Conservation (phyloP, 1,140 invertebrate genomes). For the Luehdorfia chinensis region DNA sequence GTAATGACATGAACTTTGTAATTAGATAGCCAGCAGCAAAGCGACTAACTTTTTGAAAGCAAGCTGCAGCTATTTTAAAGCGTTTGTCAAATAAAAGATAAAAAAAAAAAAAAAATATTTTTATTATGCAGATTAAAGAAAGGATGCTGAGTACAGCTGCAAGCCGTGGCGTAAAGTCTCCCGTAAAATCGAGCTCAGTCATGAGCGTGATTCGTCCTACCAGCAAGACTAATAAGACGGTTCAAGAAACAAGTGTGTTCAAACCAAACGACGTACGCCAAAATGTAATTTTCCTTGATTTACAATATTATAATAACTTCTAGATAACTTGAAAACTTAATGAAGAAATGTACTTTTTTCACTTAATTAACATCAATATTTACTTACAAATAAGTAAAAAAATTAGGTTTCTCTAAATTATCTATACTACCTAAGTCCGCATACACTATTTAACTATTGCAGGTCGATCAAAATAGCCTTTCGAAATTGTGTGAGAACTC, state of each 20-base stretch:
- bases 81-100: no score
- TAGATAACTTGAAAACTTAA: background rate
- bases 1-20: no score
- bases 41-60: no score
- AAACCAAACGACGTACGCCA: conserved; percentile 24
- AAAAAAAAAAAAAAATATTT: no score
- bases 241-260: conserved; percentile 11
- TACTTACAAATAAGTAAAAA: background rate
- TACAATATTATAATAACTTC: background rate
- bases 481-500: conserved; percentile 60
- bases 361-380: no score
- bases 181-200: conserved; percentile 35
- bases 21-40: no score
- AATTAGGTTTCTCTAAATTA: background rate
- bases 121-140: conserved; percentile 56
- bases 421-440: background rate
- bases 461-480: conserved; percentile 50
- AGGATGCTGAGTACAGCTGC: conserved; percentile 59
- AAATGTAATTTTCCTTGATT: conserved; percentile 25
- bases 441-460: conserved; percentile 20
- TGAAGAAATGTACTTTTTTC: background rate
- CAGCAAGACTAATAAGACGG: conserved; percentile 25
- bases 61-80: no score
- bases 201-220: conserved; percentile 28
- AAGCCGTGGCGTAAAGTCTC: conserved; percentile 47